Evolutionary conservation across 1,140 invertebrate genomes (phyloP).

Genomic region (Fopius arisanus): DNA sequence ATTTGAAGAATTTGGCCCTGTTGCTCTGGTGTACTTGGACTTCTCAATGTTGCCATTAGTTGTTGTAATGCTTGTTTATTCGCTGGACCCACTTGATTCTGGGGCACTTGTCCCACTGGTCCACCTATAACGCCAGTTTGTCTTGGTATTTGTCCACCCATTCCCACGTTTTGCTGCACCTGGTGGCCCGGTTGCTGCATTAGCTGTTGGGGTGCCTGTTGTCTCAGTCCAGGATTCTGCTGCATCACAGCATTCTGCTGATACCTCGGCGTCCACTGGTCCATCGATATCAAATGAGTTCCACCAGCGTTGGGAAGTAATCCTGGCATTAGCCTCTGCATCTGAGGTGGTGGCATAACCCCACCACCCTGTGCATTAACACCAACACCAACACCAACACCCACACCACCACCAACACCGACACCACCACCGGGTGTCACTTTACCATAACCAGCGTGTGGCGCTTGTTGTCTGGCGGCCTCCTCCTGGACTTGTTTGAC

Average conservation of each 20-base stretch:
- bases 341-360: constrained; percentile 75
- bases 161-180: constrained; percentile 57
- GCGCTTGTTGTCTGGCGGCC: constrained; percentile 83
- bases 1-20: constrained; percentile 93
- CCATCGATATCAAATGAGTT: constrained; percentile 71
- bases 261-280: constrained; percentile 71
- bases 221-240: constrained; percentile 58
- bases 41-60: constrained; percentile 87
- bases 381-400: constrained; percentile 52
- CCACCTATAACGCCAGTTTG: constrained; percentile 62
- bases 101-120: constrained; percentile 57
- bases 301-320: constrained; percentile 60
- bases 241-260: constrained; percentile 57
- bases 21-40: constrained; percentile 89
- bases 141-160: constrained; percentile 59
- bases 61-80: constrained; percentile 86
- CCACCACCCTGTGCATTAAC: constrained; percentile 63
- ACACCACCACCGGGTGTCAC: constrained; percentile 68
- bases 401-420: constrained; percentile 49
- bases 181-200: constrained; percentile 60
- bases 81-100: constrained; percentile 42
- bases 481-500: constrained; percentile 93
- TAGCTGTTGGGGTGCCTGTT: constrained; percentile 62
- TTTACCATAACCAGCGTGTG: constrained; percentile 76
- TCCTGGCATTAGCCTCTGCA: constrained; percentile 67